Base-by-base conservation (phyloP, 2,113 vertebrate species). In the Nyctibius bracteatus region DNA sequence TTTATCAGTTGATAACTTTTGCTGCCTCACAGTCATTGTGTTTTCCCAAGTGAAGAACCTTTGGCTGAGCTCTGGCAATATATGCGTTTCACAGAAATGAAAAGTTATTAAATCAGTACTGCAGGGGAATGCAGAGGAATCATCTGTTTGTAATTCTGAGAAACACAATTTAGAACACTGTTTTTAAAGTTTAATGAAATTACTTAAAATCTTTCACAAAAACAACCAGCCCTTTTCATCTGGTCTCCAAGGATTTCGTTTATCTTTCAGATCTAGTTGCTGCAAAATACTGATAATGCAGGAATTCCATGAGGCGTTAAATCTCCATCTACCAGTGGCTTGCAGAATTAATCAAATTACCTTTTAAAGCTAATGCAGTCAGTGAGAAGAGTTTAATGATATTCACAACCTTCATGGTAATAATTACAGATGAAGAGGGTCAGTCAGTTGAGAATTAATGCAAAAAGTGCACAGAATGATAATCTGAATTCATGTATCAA, bases 361-460 rank as follows among this genome's bases (percentile, higher is more conserved):
- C 95, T 98, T 98, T 97, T 98, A 97, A 98, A 97, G 95, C 97
- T 97, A 98, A 97, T 97, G 95, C 83, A 97, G 91, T 95, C 24
- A 25, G 92, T 98, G 96, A 98, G 95, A 97, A 98, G 95, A 97
- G 88, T 97, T 97, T 98, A 98, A 98, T 98, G 94, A 96, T 97
- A 98, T 98, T 98, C 97, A 97, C 96, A 97, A 97, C 91, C 90
- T 98, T 98, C 95, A 90, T 97, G 93, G 94, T 97, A 98, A 98
- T 98, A 98, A 98, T 98, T 98, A 98, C 95, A 97, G 95, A 97
- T 98, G 95, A 98, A 98, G 97, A 98, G 97, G 98, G 97, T 97
- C 97, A 98, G 96, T 97, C 97, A 96, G 91, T 96, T 96, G 98
- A 98, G 96, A 98, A 98, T 98, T 97, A 97, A 98, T 95, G 87